phyloP scores from a whole-genome alignment of 2,113 vertebrate species.

The Mus spicilegus region DNA sequence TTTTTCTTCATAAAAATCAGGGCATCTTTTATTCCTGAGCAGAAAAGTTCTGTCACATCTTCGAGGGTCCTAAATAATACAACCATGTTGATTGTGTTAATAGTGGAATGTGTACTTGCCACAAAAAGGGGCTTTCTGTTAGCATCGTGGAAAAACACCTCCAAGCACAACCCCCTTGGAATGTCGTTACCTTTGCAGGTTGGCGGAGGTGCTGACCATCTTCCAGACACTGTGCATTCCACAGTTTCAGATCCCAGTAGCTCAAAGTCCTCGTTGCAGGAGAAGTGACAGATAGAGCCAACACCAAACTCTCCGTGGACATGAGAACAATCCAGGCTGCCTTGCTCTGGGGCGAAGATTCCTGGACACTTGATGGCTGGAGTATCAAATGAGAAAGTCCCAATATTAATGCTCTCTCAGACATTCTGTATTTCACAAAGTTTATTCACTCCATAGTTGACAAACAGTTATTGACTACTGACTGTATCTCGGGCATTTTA shows the following conservation, averaged over 20 bases:
- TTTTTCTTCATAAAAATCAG: neutral
- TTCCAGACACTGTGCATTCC: constrained; percentile 60
- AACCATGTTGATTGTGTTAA: neutral
- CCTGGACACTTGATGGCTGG: constrained; percentile 83
- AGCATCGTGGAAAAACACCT: neutral
- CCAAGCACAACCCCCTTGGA: rapidly evolving
- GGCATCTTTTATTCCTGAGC: neutral
- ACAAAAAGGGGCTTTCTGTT: neutral
- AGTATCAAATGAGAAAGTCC: constrained; percentile 23
- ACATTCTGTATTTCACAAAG: neutral
- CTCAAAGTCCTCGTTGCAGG: constrained; percentile 62
- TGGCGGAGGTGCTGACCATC: constrained; percentile 72
- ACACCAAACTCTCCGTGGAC: constrained; percentile 61
- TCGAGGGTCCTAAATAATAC: neutral
- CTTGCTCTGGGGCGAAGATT: constrained; percentile 71
- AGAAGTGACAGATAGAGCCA: constrained; percentile 84
- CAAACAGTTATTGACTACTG: neutral
- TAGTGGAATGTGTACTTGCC: neutral
- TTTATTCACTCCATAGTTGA: neutral
- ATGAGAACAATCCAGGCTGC: constrained; percentile 74
- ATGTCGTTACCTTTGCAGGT: constrained; percentile 70
- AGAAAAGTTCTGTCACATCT: neutral
- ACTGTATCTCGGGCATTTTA: neutral
- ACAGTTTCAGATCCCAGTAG: neutral
- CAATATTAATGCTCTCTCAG: neutral